Base-by-base conservation (phyloP, 2,888 invertebrate genomes). In the Harpalus rufipes region DNA sequence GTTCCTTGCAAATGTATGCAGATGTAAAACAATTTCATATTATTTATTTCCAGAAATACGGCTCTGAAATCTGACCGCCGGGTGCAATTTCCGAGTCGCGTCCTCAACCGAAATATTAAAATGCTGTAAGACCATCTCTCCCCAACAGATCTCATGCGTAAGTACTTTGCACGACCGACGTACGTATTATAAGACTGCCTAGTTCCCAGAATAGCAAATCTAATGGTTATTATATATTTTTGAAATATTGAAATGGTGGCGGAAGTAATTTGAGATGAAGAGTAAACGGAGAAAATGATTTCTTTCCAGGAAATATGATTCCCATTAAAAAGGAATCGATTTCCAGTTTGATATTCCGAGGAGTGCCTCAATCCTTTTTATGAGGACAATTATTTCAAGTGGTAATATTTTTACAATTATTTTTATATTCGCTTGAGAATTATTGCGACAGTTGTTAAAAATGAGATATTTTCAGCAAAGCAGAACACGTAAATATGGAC, bases 191-290 rank as follows among this genome's bases (percentile, higher is more conserved):
- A 41, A 51, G 41, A 14, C n/a, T 16, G 74, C 44, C 14, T 16
- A 14, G 14, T 72, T 72, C 5, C 41, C 41, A 72, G 32, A 58
- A 32, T 25, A 32, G 78, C 56, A 78, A 78, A 78, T 78, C 58
- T 58, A 78, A 78, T 58, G 78, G 78, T 58, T 78, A 58, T 78
- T n/a, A 78, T 58, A 78, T 21, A 78, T 58, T 78, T 78, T 14
- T 78, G 78, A 78, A 78, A 58, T 78, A 78, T 58, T 78, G 78
- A 78, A 74, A 74, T 74, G 74, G 74, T 14, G 25, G 32, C 32
- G 25, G 78, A 78, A 58, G 58, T 41, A 74, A 74, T 44, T 41
- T 18, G 51, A 74, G 41, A 74, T 74, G 72, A 68, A 68, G 68
- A 74, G 72, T 18, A 74, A 74, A 74, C 16, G 72, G 18, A 74